Evolutionary conservation across 2,113 vertebrate genomes (phyloP).

Genomic region (Bucco capensis): DNA sequence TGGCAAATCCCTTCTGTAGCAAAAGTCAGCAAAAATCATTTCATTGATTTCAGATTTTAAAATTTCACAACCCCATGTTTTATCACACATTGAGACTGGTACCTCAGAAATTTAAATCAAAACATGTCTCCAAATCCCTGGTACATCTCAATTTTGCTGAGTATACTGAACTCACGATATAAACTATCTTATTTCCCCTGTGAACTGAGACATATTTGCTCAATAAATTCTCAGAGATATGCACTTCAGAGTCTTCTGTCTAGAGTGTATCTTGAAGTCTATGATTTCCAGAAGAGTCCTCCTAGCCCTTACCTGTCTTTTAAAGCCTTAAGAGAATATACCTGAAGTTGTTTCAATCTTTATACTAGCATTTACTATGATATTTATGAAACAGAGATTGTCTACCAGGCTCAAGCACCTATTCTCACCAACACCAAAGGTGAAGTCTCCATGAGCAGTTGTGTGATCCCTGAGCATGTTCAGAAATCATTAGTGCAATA

Average conservation of each 20-base stretch:
- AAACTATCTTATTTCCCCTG: neutral
- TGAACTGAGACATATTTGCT: neutral
- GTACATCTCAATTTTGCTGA: neutral
- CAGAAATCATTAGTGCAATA: neutral
- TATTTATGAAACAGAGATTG: neutral
- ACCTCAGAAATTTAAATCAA: neutral
- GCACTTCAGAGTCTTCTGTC: neutral
- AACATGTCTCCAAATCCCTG: neutral
- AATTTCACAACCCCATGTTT: neutral
- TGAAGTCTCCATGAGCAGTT: neutral
- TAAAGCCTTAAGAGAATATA: neutral
- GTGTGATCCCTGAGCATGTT: neutral
- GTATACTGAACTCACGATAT: neutral
- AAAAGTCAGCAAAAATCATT: neutral
- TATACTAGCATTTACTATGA: neutral
- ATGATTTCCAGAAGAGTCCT: neutral
- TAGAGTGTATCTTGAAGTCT: neutral
- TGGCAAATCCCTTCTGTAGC: neutral
- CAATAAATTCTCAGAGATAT: neutral
- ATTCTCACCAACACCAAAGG: neutral
- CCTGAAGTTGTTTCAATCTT: neutral
- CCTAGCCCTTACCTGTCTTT: neutral
- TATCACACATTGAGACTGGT: neutral
- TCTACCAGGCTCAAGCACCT: neutral
- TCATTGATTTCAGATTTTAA: neutral